These are phyloP conservation scores for Caiman crocodilus DNA, from an alignment of 2,797 vertebrate species.

Conservation along the genomic window DNA sequence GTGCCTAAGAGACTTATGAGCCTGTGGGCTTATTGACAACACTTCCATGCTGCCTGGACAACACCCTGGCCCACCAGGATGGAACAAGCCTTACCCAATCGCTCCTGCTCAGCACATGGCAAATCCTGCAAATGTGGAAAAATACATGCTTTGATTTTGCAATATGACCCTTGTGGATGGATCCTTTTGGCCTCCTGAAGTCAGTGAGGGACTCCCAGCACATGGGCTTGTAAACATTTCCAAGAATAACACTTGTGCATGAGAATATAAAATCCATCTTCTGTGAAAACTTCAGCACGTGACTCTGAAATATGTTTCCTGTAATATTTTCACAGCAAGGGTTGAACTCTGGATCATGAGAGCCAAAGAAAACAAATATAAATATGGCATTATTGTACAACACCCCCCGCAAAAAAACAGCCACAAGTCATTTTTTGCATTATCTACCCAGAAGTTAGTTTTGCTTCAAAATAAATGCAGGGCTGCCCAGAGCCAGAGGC, in stretches of 20 bases:
- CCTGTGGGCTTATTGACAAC: neutral
- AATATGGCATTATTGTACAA: slow-evolving; percentile 33
- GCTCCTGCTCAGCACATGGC: too few species aligned
- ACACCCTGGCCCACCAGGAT: too few species aligned
- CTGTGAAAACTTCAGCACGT: rapidly evolving
- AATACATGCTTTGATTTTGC: neutral
- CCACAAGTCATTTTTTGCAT: neutral
- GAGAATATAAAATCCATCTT: neutral
- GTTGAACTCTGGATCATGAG: neutral
- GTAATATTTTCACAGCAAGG: slow-evolving; percentile 40
- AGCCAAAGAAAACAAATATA: slow-evolving; percentile 43
- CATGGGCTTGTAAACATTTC: neutral
- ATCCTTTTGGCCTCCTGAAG: rapidly evolving
- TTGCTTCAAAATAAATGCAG: neutral
- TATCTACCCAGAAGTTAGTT: slow-evolving; percentile 11
- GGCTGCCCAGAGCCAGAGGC: too few species aligned
- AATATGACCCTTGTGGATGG: rapidly evolving
- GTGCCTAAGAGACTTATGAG: neutral
- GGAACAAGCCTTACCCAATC: too few species aligned
- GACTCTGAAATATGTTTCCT: slow-evolving; percentile 20
- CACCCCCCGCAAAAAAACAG: neutral
- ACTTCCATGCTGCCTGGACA: too few species aligned
- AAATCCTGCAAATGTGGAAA: too few species aligned
- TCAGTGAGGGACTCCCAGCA: rapidly evolving
- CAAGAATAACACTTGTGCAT: neutral